These are phyloP conservation scores for Chloroceryle inda DNA, from an alignment of 2,797 vertebrate genomes.

Conservation along the genomic window DNA sequence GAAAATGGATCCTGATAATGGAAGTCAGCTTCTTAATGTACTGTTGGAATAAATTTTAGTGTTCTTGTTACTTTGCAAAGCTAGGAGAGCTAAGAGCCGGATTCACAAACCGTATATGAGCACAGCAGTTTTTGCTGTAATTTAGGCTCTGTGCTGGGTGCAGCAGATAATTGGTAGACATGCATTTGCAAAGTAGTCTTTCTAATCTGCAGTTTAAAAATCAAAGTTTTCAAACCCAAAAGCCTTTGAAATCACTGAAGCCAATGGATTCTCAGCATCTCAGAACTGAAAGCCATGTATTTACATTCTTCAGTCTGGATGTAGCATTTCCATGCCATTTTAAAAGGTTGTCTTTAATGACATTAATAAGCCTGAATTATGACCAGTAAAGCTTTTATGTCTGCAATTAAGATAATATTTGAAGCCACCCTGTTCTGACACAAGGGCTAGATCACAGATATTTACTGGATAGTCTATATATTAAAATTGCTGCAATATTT, in stretches of 20 bases:
- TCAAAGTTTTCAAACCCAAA: neutral
- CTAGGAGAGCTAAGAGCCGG: neutral
- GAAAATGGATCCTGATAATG: neutral
- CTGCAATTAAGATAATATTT: neutral
- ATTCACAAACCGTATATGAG: neutral
- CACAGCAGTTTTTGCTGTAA: neutral
- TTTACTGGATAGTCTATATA: neutral
- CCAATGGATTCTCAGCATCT: neutral
- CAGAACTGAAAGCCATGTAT: neutral
- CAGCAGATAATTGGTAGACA: neutral
- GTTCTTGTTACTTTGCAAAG: neutral
- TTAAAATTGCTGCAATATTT: neutral
- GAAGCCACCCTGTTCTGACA: neutral
- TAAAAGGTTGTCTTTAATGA: neutral
- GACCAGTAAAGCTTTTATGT: neutral
- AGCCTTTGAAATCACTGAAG: slow-evolving; percentile 11
- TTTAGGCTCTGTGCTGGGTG: neutral
- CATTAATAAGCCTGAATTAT: neutral
- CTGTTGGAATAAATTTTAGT: neutral
- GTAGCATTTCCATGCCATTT: neutral
- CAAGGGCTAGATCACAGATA: neutral
- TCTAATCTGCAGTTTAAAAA: neutral
- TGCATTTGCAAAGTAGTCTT: neutral
- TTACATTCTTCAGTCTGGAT: neutral
- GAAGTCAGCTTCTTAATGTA: neutral